These are phyloP conservation scores for Potamarius usumacintae DNA, from an alignment of 2,113 vertebrate species.

Conservation along the genomic window DNA sequence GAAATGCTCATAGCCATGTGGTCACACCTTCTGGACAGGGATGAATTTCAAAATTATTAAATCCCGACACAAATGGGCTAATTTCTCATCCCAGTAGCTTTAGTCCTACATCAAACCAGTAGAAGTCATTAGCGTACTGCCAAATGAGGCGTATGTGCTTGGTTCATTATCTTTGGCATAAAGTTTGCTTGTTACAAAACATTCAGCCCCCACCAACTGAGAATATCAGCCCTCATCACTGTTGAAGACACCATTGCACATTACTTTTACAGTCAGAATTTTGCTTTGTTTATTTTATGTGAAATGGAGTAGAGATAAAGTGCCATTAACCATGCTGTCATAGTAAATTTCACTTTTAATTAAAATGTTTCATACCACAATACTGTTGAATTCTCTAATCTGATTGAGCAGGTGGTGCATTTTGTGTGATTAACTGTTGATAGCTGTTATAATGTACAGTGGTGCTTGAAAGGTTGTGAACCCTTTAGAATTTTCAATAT, in stretches of 20 bases:
- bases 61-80: background rate
- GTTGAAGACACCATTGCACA: background rate
- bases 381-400: background rate
- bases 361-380: background rate
- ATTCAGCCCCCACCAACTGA: background rate
- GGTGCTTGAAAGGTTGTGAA: too few species aligned
- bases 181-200: background rate
- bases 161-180: background rate
- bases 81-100: background rate
- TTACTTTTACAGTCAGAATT: background rate
- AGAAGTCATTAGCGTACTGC: background rate
- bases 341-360: slow-evolving; percentile 1
- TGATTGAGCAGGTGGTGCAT: background rate
- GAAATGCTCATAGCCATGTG: background rate
- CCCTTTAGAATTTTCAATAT: too few species aligned
- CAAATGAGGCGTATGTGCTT: slow-evolving; percentile 5
- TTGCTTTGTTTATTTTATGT: slow-evolving; percentile 8
- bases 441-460: too few species aligned
- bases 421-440: too few species aligned
- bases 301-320: background rate
- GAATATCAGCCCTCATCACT: background rate
- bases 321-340: background rate
- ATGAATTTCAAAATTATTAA: slow-evolving; percentile 10
- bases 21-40: background rate
- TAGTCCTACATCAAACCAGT: background rate